Evolutionary conservation across 1,140 invertebrate species (phyloP).

Genomic region (Zaprionus kolodkinae): DNA sequence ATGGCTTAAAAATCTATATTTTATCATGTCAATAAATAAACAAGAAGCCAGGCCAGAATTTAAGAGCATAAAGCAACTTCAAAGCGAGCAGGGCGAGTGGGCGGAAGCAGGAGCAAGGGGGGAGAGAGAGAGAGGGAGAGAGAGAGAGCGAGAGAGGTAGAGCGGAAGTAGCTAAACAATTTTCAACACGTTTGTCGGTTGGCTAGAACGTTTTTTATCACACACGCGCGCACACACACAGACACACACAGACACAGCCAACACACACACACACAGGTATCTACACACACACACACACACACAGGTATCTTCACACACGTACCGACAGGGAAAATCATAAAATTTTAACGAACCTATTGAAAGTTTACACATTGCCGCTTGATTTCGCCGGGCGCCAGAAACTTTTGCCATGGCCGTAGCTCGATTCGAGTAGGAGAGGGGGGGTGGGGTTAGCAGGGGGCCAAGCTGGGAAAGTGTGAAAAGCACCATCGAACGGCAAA

Average conservation of each 20-base stretch:
- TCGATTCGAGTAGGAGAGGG: neutral
- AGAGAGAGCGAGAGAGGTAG: neutral
- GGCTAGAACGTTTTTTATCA: slow-evolving; percentile 36
- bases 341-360: slow-evolving; percentile 84
- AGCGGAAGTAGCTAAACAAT: slow-evolving; percentile 78
- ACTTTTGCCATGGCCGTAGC: slow-evolving; percentile 28
- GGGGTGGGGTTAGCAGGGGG: neutral
- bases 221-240: slow-evolving; percentile 21
- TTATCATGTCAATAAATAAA: slow-evolving; percentile 55
- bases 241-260: slow-evolving; percentile 25
- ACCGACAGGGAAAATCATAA: slow-evolving; percentile 75
- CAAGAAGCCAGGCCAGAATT: slow-evolving; percentile 59
- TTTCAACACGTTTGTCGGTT: slow-evolving; percentile 75
- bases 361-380: slow-evolving; percentile 83
- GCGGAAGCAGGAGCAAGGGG: neutral
- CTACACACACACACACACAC: neutral
- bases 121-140: neutral
- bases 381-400: slow-evolving; percentile 60
- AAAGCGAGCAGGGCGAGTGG: slow-evolving; percentile 34
- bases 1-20: slow-evolving; percentile 23
- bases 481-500: slow-evolving; percentile 84
- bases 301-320: slow-evolving; percentile 19
- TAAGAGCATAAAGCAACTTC: slow-evolving; percentile 52
- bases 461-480: slow-evolving; percentile 75
- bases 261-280: slow-evolving; percentile 25